Base-by-base conservation (phyloP, 2,797 vertebrate genomes). In the Pagetopsis macropterus region DNA sequence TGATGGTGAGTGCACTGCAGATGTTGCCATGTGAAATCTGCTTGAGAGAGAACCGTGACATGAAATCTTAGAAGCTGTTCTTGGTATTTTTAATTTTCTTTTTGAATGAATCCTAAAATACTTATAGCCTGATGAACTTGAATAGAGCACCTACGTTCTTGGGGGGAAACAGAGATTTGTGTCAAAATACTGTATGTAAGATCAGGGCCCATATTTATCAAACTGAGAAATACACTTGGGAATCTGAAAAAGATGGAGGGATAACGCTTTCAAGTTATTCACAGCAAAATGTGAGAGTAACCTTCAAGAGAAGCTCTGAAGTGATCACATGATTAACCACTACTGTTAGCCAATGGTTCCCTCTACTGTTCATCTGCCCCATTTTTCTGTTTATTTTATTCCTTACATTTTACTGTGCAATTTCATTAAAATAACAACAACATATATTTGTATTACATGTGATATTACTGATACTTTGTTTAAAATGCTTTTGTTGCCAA, bases 61-160 rank as follows among this genome's bases (percentile, higher is more conserved):
- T 88, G 71, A 86, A 87, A 85, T 79, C 43, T 70, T 72, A 57
- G 71, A 67, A 76, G 82, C 65, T 82, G 61, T 89, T 75, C 56
- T 78, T 85, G 73, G 45, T 84, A n/a, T 58, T 77, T 67, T 87
- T 79, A 56, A 37, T 70, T 77, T 84, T 85, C 78, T 31, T 80
- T 89, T 91, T 51, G 82, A 88, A 87, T 84, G 70, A 91, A 93
- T 90, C 87, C 91, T 88, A 90, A 93, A 94, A 91, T 83, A 92
- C 87, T 88, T 92, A 87, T 72, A 93, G 91, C 94, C 94, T 95
- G 94, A 88, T 91, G 89, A 94, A 94, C 93, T 94, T 94, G 93
- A 94, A 94, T 93, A 90, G 87, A 90, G 88, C 70, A 75, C 83
- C 79, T 84, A 84, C 48, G 63, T 90, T 86, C 74, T 75, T 65